Conservation (phyloP, 2,888 invertebrate species). For the Drosophila paramelanica region DNA sequence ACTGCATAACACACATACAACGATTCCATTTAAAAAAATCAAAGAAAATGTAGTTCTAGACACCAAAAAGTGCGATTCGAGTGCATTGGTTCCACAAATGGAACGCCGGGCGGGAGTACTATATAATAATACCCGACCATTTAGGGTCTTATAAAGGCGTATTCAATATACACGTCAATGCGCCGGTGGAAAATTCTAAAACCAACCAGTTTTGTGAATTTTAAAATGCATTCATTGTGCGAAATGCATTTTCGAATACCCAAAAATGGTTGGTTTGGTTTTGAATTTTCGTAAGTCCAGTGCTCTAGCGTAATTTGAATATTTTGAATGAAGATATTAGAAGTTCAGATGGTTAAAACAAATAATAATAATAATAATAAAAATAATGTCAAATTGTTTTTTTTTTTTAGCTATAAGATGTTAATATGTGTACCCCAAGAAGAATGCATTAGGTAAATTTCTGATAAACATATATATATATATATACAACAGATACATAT, state of each 20-base stretch:
- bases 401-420: slow-evolving; percentile 50
- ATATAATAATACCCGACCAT: neutral
- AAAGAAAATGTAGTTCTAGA: slow-evolving; percentile 54
- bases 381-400: neutral
- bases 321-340: neutral
- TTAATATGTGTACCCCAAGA: slow-evolving; percentile 35
- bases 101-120: neutral
- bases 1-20: slow-evolving; percentile 20
- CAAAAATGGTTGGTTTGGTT: slow-evolving; percentile 80
- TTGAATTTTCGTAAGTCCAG: slow-evolving; percentile 65
- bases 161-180: neutral
- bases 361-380: neutral
- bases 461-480: slow-evolving; percentile 16
- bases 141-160: neutral
- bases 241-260: slow-evolving; percentile 53
- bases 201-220: slow-evolving; percentile 75
- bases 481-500: neutral
- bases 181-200: slow-evolving; percentile 70
- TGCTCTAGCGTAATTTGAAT: too few relatives aligned
- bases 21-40: slow-evolving; percentile 31
- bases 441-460: slow-evolving; percentile 25
- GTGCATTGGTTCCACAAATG: slow-evolving; percentile 21
- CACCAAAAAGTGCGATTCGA: slow-evolving; percentile 70
- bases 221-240: slow-evolving; percentile 38
- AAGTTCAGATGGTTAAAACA: neutral